Percentiles rank a stretch among this genome's conserved stretches.
phyloP scores from a whole-genome alignment of 2,113 vertebrate species.

The Vireo altiloquus region DNA sequence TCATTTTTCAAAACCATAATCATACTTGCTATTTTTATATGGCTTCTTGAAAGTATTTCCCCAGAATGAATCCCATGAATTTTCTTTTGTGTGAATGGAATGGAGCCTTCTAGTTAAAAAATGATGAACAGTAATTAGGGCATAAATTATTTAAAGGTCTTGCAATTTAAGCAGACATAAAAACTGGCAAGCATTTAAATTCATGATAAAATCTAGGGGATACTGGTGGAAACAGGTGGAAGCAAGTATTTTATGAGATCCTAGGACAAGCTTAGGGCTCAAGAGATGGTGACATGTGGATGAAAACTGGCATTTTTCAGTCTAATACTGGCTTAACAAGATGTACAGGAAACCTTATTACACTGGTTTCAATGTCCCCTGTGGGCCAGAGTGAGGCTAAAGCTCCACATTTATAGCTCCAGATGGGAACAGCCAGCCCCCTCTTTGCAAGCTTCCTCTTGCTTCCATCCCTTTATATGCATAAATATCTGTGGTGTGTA shows the following conservation, averaged over 20 bases:
- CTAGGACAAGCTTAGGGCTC: conserved; percentile 40
- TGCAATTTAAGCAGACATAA: conserved; percentile 43
- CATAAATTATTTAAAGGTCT: conserved; percentile 75
- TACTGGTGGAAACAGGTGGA: conserved; percentile 56
- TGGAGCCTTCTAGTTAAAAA: conserved; percentile 65
- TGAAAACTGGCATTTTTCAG: conserved; percentile 48
- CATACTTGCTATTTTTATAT: conserved; percentile 10
- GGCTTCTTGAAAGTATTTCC: conserved; percentile 40
- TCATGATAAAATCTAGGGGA: conserved; percentile 28
- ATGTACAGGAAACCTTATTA: conserved; percentile 33
- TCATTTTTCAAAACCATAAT: conserved; percentile 5
- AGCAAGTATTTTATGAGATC: conserved; percentile 50
- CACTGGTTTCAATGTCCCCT: background rate
- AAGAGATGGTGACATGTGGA: conserved; percentile 10
- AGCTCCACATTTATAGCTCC: background rate
- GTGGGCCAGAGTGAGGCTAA: background rate
- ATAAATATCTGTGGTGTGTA: background rate
- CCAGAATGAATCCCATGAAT: background rate
- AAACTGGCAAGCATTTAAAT: conserved; percentile 64
- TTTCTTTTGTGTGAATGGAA: conserved; percentile 52
- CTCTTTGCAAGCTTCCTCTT: background rate
- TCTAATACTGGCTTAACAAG: conserved; percentile 49
- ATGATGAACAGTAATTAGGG: conserved; percentile 74
- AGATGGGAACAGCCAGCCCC: background rate
- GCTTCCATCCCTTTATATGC: background rate